Percentiles rank a stretch among this genome's conserved stretches.
Evolutionary conservation across 2,113 vertebrate species (phyloP).

Genomic region (Muscicapa adusta): DNA sequence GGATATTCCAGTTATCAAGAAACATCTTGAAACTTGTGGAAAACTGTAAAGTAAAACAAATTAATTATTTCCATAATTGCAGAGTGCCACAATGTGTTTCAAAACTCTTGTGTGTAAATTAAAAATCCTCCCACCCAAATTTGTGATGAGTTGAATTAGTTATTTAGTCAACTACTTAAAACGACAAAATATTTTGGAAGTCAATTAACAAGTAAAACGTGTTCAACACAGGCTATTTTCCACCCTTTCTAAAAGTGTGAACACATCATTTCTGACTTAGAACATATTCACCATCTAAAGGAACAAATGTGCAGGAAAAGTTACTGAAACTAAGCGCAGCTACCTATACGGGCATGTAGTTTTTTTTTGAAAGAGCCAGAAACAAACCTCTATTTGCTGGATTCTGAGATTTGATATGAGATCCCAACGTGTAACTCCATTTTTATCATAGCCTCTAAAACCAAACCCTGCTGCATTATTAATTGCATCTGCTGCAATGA

Average conservation of each 20-base stretch:
- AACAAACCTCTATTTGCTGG: constrained; percentile 90
- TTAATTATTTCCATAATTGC: not conserved
- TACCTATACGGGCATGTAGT: not conserved
- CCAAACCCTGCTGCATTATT: constrained; percentile 99
- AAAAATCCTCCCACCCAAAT: not conserved
- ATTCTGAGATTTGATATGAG: constrained; percentile 94
- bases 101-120: not conserved
- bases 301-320: not conserved
- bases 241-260: not conserved
- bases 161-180: not conserved
- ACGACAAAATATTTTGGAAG: not conserved
- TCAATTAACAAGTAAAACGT: not conserved
- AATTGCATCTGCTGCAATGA: constrained; percentile 88
- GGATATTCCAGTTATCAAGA: constrained; percentile 99
- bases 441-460: constrained; percentile 91
- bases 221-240: not conserved
- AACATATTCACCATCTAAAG: not conserved
- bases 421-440: constrained; percentile 88
- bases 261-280: not conserved
- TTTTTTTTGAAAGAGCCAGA: not conserved
- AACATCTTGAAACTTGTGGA: constrained; percentile 98
- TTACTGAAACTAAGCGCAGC: not conserved
- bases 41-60: constrained; percentile 76
- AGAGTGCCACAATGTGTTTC: not conserved
- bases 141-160: not conserved